A percentile compares a stretch with the other conserved stretches of the same genome.
Conservation (phyloP, 2,113 vertebrate genomes). For the Poecilia latipinna region DNA sequence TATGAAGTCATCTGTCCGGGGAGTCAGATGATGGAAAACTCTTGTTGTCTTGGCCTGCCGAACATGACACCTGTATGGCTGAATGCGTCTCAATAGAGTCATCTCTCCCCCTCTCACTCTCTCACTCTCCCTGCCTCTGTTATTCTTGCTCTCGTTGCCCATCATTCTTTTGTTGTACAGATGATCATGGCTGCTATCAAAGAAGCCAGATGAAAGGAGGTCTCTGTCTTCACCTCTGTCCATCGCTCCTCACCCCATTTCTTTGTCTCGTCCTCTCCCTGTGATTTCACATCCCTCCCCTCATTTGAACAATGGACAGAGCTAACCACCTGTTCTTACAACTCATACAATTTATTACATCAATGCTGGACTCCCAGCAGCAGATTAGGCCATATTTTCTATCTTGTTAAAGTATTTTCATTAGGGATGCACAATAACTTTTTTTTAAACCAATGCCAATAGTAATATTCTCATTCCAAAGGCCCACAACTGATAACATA, state of each 20-base stretch:
- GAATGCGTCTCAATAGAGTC: slow-evolving; percentile 64
- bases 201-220: slow-evolving; percentile 76
- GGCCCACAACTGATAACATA: no score
- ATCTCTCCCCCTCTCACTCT: slow-evolving; percentile 31
- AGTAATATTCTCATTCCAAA: no score
- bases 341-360: slow-evolving; percentile 22
- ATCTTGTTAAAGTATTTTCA: background rate
- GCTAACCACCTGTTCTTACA: slow-evolving; percentile 68
- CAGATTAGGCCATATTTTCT: background rate
- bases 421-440: no score
- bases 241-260: slow-evolving; percentile 62
- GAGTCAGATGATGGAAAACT: slow-evolving; percentile 57
- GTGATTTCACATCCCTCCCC: slow-evolving; percentile 60
- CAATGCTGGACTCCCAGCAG: slow-evolving; percentile 5
- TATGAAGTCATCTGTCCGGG: slow-evolving; percentile 39
- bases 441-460: no score
- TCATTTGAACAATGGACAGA: slow-evolving; percentile 70
- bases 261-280: slow-evolving; percentile 50
- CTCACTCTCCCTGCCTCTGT: slow-evolving; percentile 26
- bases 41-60: slow-evolving; percentile 55
- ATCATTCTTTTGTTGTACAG: slow-evolving; percentile 71
- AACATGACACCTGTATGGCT: slow-evolving; percentile 71
- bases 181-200: slow-evolving; percentile 71
- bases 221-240: slow-evolving; percentile 76
- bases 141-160: slow-evolving; percentile 58